Base-by-base conservation (phyloP, 2,888 invertebrate species). In the Drosophila kambysellisi region DNA sequence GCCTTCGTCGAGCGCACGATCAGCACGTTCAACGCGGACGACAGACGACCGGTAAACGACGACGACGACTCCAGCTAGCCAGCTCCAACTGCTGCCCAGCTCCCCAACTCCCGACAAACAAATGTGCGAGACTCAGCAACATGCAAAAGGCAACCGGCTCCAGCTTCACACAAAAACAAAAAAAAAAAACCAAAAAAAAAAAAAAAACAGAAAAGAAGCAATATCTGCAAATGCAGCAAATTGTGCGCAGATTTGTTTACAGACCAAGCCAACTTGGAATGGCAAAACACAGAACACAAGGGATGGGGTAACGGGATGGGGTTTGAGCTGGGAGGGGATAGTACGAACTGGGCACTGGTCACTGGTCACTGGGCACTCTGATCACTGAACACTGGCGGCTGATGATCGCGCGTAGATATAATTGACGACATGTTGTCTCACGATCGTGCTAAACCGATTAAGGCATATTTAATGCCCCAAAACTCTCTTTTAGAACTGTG, bases 381-480 rank as follows among this genome's bases (percentile, higher is more conserved):
- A 59, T 39, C 58, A 43, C 25, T 60, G 39, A 52, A 60, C 74
- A 60, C 74, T 59, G 58, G 70, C 77, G 70, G 85, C 79, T 88
- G 86, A 89, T 86, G 86, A 89, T 86, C 88, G 77, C 72, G 77
- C 87, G 82, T 82, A 91, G 92, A 91, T 91, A 91, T 91, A 91
- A 92, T 91, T 91, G 91, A 92, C 91, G 91, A 90, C 92, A 89
- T 91, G 90, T 91, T 91, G 91, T 92, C 91, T 92, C 90, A 87
- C 84, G 91, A 91, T 91, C 92, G 91, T 91, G 91, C 91, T 90
- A 91, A 91, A 87, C 83, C 90, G 91, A 91, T 91, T 91, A 91
- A 90, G 76, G 83, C 81, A 67, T 86, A 89, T 81, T 86, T 86
- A 83, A 88, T 79, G 83, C 77, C 80, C 76, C 43, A 39, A 12